Evolutionary conservation across 2,113 vertebrate species (phyloP), one percentile per base, ranked within the genome.

Genomic region (Delphinapterus leucas): DNA sequence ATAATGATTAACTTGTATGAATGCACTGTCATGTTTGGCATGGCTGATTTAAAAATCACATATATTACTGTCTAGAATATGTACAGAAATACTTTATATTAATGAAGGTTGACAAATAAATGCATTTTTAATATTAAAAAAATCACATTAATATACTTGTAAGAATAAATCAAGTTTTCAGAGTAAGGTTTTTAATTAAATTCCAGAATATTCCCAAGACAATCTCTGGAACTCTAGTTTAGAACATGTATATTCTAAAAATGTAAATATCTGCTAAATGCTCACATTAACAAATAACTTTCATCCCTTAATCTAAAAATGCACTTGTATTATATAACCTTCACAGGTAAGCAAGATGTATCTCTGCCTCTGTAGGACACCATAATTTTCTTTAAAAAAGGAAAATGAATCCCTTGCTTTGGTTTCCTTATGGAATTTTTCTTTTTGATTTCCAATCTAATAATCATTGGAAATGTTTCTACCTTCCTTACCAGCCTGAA

Each of bases 21-120:
- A 79, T 77, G 61, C 12, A 90, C 23, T 38, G n/a, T 76, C 84
- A 25, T 41, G 23, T 74, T 91, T n/a, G 33, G 28, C 13, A 70
- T 88, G 63, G 73, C 33, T 90, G 44, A 96, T 20, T 77, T 58
- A 44, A 85, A 96, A 73, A 61, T 93, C 55, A 90, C 44, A 28
- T 41, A 85, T 28, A 86, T 67, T 38, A 84, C 49, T 71, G 18
- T 49, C 36, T 65, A 76, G 23, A 68, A 33, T 88, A 60, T 74
- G 31, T 82, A 2, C 15, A 91, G 38, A 96, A 92, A 76, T 36
- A 73, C 28, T 82, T 81, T 58, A 63, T 38, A 28, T 86, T 90
- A 94, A 67, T 90, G 20, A 80, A 65, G 13, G 8, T 25, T 84
- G 53, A 67, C 28, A 93, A 67, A 53, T 36, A 33, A 70, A 84